Conservation (phyloP, 1,140 invertebrate species). For the Tribolium castaneum region DNA sequence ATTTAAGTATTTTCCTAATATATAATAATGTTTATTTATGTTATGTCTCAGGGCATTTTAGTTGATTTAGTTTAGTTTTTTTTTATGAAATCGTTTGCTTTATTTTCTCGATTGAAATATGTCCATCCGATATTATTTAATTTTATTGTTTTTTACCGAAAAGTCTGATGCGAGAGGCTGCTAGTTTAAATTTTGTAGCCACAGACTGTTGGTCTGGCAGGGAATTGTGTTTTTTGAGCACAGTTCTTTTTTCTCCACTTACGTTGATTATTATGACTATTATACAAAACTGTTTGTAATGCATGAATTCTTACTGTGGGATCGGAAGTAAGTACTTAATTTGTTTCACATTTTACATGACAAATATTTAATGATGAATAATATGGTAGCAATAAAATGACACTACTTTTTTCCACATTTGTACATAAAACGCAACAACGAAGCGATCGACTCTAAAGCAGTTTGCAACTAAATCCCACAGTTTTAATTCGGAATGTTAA, state of each 20-base stretch:
- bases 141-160: conserved; percentile 48
- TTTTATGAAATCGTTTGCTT: conserved; percentile 7
- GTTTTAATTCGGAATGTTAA: conserved; percentile 1
- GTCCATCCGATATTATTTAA: conserved; percentile 41
- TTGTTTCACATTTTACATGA: background rate
- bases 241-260: conserved; percentile 14
- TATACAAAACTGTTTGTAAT: conserved; percentile 16
- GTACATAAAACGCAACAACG: background rate
- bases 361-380: background rate
- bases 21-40: conserved; percentile 52
- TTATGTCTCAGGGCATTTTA: conserved; percentile 56
- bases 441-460: background rate
- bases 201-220: conserved; percentile 39
- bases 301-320: conserved; percentile 5
- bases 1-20: conserved; percentile 54
- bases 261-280: background rate
- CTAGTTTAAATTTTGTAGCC: conserved; percentile 54
- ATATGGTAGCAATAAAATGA: conserved; percentile 22
- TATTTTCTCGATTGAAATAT: conserved; percentile 9
- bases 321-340: background rate
- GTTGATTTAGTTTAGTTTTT: conserved; percentile 35
- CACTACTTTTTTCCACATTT: background rate
- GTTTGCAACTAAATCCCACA: background rate
- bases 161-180: conserved; percentile 54
- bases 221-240: background rate